Evolutionary conservation across 2,797 vertebrate species (phyloP).

Genomic region (Phoxinus dragarum): DNA sequence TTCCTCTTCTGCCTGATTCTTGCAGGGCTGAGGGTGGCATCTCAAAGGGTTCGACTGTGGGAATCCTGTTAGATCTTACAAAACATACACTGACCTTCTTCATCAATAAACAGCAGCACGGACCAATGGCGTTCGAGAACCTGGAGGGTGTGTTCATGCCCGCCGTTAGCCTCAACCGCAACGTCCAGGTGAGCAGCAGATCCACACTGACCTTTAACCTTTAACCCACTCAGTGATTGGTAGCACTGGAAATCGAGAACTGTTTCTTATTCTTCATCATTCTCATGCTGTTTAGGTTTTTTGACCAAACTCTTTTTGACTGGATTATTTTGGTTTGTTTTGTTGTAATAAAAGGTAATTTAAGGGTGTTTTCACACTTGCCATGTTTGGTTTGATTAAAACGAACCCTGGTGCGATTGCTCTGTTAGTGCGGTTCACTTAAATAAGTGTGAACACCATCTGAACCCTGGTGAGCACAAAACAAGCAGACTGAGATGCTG

Average conservation of each 20-base stretch:
- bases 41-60: constrained; percentile 90
- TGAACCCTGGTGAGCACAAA: too few relatives aligned
- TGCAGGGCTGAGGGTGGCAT: constrained; percentile 95
- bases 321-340: not conserved
- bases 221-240: not conserved
- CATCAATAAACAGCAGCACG: constrained; percentile 96
- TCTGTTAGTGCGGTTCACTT: not conserved
- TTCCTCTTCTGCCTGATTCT: not conserved
- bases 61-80: constrained; percentile 92
- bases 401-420: not conserved
- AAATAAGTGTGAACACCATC: too few relatives aligned
- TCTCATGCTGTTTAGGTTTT: not conserved
- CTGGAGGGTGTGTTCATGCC: constrained; percentile 96
- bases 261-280: not conserved
- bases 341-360: not conserved
- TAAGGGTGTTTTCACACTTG: not conserved
- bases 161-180: constrained; percentile 96
- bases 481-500: too few relatives aligned
- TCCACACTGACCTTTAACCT: not conserved
- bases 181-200: constrained; percentile 87
- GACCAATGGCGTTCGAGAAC: constrained; percentile 92
- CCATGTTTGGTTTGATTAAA: not conserved
- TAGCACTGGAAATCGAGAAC: not conserved
- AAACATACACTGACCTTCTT: constrained; percentile 93
- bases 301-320: not conserved